Evolutionary conservation across 2,113 vertebrate species (phyloP), one percentile per base, ranked within the genome.

Genomic region (Centropristis striata): DNA sequence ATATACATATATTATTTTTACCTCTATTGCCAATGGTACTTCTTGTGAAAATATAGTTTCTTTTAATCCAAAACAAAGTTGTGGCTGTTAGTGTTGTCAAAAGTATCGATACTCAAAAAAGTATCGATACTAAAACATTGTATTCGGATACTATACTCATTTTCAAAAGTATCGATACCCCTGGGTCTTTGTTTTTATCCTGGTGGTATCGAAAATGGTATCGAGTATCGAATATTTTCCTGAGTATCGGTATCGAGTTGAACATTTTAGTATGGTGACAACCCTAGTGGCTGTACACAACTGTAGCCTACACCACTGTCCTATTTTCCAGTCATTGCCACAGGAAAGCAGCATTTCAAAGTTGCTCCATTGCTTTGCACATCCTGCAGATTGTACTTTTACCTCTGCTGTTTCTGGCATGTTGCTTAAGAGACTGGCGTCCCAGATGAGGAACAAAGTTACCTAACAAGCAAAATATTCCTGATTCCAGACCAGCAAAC

Each of bases 1-100:
- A 44, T 70, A 57, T 78, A n/a, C n/a, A n/a, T n/a, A n/a, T n/a
- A n/a, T n/a, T n/a, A 82, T 79, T 75, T 75, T 78, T 82, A 71
- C 49, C 41, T 69, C 27, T 18, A 1, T 25, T 41, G 61, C 71
- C 28, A 18, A 41, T 15, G 14, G 53, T 44, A 27, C 23, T 8
- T 27, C 11, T 20, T 54, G 6, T 64, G 21, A 70, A 70, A 75
- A 57, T n/a, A 51, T 39, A 21, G 16, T 60, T 67, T 53, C 44
- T 49, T 81, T 63, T 5, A 27, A 37, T n/a, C 37, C n/a, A 37
- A 28, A 64, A 21, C 44, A 27, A 49, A 8, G 13, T 60, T 25
- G 37, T n/a, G n/a, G n/a, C n/a, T n/a, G n/a, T n/a, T n/a, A n/a
- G n/a, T n/a, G n/a, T n/a, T n/a, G n/a, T n/a, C n/a, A n/a, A n/a